phyloP scores from a whole-genome alignment of 2,888 invertebrate species.

The Hipparchia semele region DNA sequence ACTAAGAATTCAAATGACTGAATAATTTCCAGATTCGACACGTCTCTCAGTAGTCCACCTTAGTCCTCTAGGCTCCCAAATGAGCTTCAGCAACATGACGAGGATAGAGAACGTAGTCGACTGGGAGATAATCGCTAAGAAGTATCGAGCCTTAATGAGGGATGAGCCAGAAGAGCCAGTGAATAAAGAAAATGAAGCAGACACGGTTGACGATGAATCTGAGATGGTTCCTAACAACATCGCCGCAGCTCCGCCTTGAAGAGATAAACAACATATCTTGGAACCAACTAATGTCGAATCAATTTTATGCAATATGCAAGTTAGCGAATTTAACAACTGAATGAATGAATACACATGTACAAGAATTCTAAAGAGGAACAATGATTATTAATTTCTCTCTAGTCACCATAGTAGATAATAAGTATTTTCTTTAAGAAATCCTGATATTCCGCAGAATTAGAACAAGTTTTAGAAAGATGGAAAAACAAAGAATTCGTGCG shows the following conservation, averaged over 20 bases:
- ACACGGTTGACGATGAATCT: constrained; percentile 70
- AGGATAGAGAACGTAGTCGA: constrained; percentile 95
- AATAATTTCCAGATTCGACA: constrained; percentile 84
- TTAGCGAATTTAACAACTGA: background rate
- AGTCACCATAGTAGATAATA: too few relatives aligned
- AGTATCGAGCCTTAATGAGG: constrained; percentile 89
- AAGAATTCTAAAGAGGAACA: too few relatives aligned
- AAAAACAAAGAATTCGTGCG: too few relatives aligned
- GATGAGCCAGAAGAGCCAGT: constrained; percentile 71
- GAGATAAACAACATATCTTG: background rate
- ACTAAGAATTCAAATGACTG: too few relatives aligned
- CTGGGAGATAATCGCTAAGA: constrained; percentile 95
- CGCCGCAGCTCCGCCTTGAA: constrained; percentile 69
- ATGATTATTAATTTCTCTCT: too few relatives aligned
- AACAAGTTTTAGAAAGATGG: too few relatives aligned
- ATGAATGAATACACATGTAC: too few relatives aligned
- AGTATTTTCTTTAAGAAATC: too few relatives aligned
- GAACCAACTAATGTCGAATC: background rate
- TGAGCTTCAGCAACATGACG: constrained; percentile 90
- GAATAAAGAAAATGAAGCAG: constrained; percentile 67
- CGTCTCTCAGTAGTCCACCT: constrained; percentile 91
- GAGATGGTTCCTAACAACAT: constrained; percentile 74
- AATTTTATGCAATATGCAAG: background rate
- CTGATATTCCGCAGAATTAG: too few relatives aligned
- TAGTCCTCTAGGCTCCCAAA: constrained; percentile 92